Evolutionary conservation across 2,797 vertebrate species (phyloP).

Genomic region (Leuciscus waleckii): DNA sequence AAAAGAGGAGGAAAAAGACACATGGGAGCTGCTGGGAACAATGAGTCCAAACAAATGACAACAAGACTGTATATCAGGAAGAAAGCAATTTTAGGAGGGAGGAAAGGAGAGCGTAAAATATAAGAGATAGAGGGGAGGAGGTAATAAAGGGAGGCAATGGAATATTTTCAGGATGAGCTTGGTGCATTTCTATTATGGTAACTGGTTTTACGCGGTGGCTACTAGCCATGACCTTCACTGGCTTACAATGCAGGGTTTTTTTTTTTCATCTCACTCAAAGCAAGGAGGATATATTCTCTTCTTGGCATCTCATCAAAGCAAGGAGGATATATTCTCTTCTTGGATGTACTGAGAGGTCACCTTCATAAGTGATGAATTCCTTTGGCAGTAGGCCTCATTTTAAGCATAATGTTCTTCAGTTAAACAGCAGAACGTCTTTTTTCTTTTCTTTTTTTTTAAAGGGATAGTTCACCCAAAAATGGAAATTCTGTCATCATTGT

Average conservation of each 20-base stretch:
- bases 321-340: constrained; percentile 8
- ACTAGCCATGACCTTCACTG: constrained; percentile 45
- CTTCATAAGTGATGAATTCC: neutral
- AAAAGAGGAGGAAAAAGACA: constrained; percentile 7
- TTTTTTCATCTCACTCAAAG: neutral
- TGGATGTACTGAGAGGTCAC: constrained; percentile 8
- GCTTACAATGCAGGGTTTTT: neutral
- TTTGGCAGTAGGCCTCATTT: constrained; percentile 6
- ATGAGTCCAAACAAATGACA: constrained; percentile 19
- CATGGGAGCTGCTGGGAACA: neutral
- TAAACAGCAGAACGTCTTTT: neutral
- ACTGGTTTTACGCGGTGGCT: constrained; percentile 43
- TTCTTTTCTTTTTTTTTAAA: neutral
- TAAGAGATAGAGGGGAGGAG: neutral
- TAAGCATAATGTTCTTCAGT: neutral
- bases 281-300: constrained; percentile 22
- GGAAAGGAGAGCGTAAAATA: constrained; percentile 3
- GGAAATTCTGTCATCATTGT: neutral
- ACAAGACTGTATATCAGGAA: constrained; percentile 23
- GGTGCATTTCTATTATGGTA: constrained; percentile 55
- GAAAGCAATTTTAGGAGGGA: constrained; percentile 45
- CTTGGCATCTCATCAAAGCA: constrained; percentile 4
- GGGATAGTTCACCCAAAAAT: neutral
- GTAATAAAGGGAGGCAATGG: neutral
- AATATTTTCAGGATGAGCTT: constrained; percentile 15